Percentiles rank a stretch among this genome's conserved stretches.
phyloP scores from a whole-genome alignment of 2,797 vertebrate genomes.

The Acipenser ruthenus region DNA sequence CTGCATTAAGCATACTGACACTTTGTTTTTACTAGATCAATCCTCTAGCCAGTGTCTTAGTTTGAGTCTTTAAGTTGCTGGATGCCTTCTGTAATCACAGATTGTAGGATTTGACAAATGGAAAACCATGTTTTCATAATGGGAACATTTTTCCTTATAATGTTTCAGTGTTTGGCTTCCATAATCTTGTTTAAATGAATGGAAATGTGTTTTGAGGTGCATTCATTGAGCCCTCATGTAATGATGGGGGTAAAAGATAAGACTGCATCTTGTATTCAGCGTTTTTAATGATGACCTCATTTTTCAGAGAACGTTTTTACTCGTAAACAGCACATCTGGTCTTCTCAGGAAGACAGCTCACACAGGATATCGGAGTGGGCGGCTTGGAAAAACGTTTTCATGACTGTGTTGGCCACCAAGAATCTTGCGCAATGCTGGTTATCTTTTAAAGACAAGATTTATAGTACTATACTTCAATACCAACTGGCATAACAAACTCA shows the following conservation, averaged over 20 bases:
- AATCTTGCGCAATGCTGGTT: not conserved
- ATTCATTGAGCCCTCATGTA: conserved; percentile 38
- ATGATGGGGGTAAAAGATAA: conserved; percentile 49
- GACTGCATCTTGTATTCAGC: conserved; percentile 26
- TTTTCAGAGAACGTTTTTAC: conserved; percentile 34
- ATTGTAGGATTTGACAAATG: conserved; percentile 22
- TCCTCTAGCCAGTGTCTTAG: no score
- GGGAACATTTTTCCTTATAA: conserved; percentile 29
- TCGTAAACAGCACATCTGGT: conserved; percentile 50
- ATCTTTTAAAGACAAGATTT: not conserved
- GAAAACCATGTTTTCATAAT: conserved; percentile 30
- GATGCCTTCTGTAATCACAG: conserved; percentile 19
- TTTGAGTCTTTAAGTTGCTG: no score
- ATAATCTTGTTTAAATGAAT: not conserved
- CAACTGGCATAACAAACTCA: conserved; percentile 9
- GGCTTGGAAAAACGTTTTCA: conserved; percentile 41
- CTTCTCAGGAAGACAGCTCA: conserved; percentile 38
- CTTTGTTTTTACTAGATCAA: no score
- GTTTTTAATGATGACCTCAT: conserved; percentile 50
- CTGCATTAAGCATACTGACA: no score
- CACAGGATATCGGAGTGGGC: conserved; percentile 45
- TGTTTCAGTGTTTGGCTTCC: conserved; percentile 14
- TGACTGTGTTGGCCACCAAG: not conserved
- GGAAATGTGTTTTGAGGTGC: conserved; percentile 27
- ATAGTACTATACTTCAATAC: conserved; percentile 22